Base-by-base conservation (phyloP, 2,888 invertebrate genomes). In the Ophioninae sp. region DNA sequence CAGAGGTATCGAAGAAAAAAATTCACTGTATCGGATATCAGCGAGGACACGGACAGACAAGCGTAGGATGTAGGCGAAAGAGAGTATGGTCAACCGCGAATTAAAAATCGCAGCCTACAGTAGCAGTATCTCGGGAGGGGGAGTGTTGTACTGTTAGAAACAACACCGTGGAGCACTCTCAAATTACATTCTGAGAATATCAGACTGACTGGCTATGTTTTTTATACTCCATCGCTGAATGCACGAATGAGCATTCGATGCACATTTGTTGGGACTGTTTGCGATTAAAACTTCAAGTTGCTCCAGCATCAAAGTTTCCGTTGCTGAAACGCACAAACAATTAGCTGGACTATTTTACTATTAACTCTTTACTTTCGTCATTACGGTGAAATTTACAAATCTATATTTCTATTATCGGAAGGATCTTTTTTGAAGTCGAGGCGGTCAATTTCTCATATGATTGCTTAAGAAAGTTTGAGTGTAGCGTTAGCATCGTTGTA, bases 41-140 rank as follows among this genome's bases (percentile, higher is more conserved):
- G 69, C 30, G 22, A 61, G 65, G 30, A 37, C n/a, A 23, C 8
- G 10, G 8, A 17, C 30, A 51, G 65, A 39, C 41, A 7, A 75
- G 9, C 17, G 6, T 41, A 30, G 44, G 17, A 30, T 22, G 8
- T 10, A 23, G 30, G 20, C 37, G 9, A 13, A 20, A 37, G 30
- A 13, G 17, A 44, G 63, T 63, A 80, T 56, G 85, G 77, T 78
- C 61, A 79, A 85, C 77, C 83, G 67, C 81, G 30, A 82, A 82
- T 79, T 79, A 74, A 79, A 71, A 84, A 64, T 76, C 51, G 5
- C 20, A 13, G 56, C 10, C 30, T 63, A 79, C 75, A 6, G 78
- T 78, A 78, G 78, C 68, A 6, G 20, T 51, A 22, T 20, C 63
- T 51, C 10, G 39, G 44, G 9, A 13, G 51, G 2, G 51, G 51